Evolutionary conservation across 2,888 invertebrate genomes (phyloP).

Genomic region (Drosophila robusta): DNA sequence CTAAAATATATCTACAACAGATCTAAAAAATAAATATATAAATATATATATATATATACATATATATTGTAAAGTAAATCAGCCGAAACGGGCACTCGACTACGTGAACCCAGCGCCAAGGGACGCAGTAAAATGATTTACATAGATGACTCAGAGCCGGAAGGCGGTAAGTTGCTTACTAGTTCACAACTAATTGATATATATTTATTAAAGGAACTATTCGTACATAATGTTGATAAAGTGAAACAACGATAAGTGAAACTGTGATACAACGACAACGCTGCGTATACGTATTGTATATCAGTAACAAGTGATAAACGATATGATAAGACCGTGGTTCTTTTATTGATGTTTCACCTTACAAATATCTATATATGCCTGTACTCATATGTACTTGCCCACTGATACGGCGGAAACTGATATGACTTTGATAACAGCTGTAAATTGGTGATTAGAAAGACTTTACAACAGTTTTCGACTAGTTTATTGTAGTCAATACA

Average conservation of each 20-base stretch:
- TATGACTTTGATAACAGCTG: constrained; percentile 30
- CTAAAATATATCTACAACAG: not conserved
- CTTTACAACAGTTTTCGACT: constrained; percentile 27
- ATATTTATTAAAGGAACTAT: not conserved
- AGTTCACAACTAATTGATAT: constrained; percentile 2
- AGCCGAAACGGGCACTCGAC: constrained; percentile 74
- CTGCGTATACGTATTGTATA: constrained; percentile 32
- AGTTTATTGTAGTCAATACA: constrained; percentile 8
- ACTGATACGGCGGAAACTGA: constrained; percentile 14
- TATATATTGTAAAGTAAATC: constrained; percentile 7
- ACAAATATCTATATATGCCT: constrained; percentile 12
- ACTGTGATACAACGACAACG: constrained; percentile 8
- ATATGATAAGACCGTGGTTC: constrained; percentile 11
- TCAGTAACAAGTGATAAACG: constrained; percentile 46
- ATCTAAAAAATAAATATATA: no score
- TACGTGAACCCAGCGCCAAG: constrained; percentile 70
- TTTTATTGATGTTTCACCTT: constrained; percentile 1
- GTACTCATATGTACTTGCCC: not conserved
- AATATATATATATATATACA: constrained; percentile 1
- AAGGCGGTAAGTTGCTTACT: constrained; percentile 90
- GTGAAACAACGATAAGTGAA: not conserved
- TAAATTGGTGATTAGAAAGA: constrained; percentile 39
- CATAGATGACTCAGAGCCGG: constrained; percentile 95
- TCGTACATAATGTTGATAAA: not conserved
- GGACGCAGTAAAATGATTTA: constrained; percentile 89